A percentile compares a stretch with the other conserved stretches of the same genome.
These are phyloP conservation scores for Uloborus diversus DNA, from an alignment of 1,140 invertebrate species.

Conservation along the genomic window DNA sequence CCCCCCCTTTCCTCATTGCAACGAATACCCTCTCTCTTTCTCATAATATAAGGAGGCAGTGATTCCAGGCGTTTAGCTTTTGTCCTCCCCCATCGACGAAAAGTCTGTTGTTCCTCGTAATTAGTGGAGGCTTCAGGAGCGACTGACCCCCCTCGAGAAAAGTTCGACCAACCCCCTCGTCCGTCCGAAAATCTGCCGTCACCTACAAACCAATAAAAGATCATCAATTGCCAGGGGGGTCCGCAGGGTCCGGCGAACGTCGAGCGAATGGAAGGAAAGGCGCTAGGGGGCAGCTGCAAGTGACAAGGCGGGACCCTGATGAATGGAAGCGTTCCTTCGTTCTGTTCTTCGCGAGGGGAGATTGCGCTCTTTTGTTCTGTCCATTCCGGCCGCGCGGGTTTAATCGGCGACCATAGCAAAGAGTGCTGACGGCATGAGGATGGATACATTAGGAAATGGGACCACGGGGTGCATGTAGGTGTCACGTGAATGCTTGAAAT, in stretches of 20 bases:
- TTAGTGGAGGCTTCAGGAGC: conserved; percentile 39
- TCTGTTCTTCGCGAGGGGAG: conserved; percentile 15
- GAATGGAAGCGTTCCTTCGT: conserved; percentile 53
- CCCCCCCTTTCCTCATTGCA: neutral
- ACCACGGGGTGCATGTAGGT: neutral
- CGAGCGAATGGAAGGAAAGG: neutral
- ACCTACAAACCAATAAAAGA: conserved; percentile 56
- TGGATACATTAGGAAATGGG: conserved; percentile 4
- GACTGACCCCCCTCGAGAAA: conserved; percentile 4
- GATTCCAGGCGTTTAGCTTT: conserved; percentile 50
- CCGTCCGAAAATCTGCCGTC: conserved; percentile 32
- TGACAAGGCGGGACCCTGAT: conserved; percentile 50
- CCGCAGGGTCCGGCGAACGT: neutral
- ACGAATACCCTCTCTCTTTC: neutral
- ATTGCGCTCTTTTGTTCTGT: conserved; percentile 47
- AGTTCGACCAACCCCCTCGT: neutral
- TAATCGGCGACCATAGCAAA: neutral
- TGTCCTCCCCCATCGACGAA: neutral
- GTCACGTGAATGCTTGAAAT: too few species aligned
- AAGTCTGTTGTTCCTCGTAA: conserved; percentile 52
- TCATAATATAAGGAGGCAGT: conserved; percentile 38
- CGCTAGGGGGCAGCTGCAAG: conserved; percentile 33
- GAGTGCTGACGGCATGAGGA: conserved; percentile 33
- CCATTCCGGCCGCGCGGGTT: conserved; percentile 28
- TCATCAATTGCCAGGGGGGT: conserved; percentile 44